Base-by-base conservation (phyloP, 1,140 invertebrate genomes). In the Drosophila kohkoa region DNA sequence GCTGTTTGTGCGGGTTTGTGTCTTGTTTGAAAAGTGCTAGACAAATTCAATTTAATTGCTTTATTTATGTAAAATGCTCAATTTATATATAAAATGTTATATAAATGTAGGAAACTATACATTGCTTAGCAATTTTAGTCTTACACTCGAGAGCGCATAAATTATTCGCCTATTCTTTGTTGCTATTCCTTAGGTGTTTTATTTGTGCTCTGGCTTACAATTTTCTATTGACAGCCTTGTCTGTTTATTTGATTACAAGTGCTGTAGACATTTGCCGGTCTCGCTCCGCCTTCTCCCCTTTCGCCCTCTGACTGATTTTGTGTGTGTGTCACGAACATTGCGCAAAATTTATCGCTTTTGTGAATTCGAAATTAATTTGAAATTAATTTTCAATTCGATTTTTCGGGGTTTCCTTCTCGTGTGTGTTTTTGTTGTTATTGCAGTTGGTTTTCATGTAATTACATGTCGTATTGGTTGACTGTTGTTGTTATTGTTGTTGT, bases 371-470 rank as follows among this genome's bases (percentile, higher is more conserved):
- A 87, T 87, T 87, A 87, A 88, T 87, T 89, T 89, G 13, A 83
- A 87, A 87, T 87, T 87, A 87, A 87, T 87, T 87, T 87, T 88
- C 83, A 82, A 88, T 89, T 83, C 82, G 78, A 81, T 75, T 78
- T 38, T 83, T 75, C 62, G 55, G 55, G 32, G 55, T 32, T 74
- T 48, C 52, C 58, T 65, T 11, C 68, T 25, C 60, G 43, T 73
- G 60, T 55, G 7, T 49, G 30, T 68, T 5, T 32, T 5, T 51
- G 32, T 52, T 28, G 43, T 32, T 48, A 15, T 49, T 71, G 60
- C 28, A 28, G 57, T 43, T 65, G 32, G 54, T 63, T 65, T 66
- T 54, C 72, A 66, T 73, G 82, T 82, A 87, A 82, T 86, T 82
- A 57, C 64, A 16, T 49, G 64, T 49, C 52, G 77, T 60, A 62